Evolutionary conservation across 1,140 invertebrate species (phyloP).

Genomic region (Tetranychus cinnabarinus): DNA sequence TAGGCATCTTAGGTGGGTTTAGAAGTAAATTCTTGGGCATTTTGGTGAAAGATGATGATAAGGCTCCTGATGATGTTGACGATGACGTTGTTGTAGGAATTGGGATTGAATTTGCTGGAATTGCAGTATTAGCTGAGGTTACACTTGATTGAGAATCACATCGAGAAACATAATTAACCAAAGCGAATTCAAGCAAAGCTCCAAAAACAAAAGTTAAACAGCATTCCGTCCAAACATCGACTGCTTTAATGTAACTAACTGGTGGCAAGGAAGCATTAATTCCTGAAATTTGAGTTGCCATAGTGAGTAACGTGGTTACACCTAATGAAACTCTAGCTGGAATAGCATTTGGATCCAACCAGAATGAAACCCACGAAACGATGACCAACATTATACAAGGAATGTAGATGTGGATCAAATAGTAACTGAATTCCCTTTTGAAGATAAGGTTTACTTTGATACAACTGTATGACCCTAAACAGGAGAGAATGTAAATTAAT

Average conservation of each 20-base stretch:
- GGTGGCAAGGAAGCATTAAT: conserved; percentile 58
- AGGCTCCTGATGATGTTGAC: too few species aligned
- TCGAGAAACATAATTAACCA: conserved; percentile 86
- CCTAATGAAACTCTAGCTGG: conserved; percentile 79
- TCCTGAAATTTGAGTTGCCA: conserved; percentile 77
- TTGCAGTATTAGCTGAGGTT: too few species aligned
- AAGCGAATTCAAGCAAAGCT: conserved; percentile 76
- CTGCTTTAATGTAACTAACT: conserved; percentile 28
- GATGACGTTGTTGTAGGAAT: too few species aligned
- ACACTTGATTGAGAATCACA: not conserved
- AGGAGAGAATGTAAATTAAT: not conserved
- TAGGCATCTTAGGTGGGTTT: too few species aligned
- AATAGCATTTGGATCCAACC: conserved; percentile 87
- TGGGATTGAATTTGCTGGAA: too few species aligned
- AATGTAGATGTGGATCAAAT: conserved; percentile 89
- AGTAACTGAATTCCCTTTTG: conserved; percentile 92
- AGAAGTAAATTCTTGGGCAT: too few species aligned
- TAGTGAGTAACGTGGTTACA: conserved; percentile 79
- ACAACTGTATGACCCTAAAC: conserved; percentile 53
- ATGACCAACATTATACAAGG: conserved; percentile 90
- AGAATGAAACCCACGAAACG: conserved; percentile 91
- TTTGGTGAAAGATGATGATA: too few species aligned
- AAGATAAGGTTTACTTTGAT: conserved; percentile 79
- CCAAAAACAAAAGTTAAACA: conserved; percentile 91
- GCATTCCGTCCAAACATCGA: conserved; percentile 91